Evolutionary conservation across 2,888 invertebrate genomes (phyloP).

Genomic region (Luperina testacea): DNA sequence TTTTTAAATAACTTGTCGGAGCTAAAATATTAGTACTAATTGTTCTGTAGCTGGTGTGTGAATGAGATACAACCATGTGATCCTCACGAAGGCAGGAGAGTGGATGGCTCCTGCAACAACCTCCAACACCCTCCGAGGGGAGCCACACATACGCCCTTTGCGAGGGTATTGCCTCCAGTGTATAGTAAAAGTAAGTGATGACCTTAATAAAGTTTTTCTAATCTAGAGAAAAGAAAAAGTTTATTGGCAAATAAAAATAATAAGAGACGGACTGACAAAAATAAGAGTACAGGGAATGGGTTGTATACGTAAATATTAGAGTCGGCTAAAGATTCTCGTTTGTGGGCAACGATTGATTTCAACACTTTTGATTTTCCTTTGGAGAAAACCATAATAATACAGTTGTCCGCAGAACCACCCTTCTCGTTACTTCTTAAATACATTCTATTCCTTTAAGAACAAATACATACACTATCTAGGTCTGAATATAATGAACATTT

Average conservation of each 20-base stretch:
- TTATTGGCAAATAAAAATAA: no score
- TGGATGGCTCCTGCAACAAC: constrained; percentile 83
- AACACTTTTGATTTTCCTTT: not conserved
- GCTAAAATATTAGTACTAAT: not conserved
- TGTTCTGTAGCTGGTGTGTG: constrained; percentile 77
- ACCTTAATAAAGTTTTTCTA: no score
- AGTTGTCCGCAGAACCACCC: no score
- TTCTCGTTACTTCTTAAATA: not conserved
- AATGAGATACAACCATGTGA: constrained; percentile 77
- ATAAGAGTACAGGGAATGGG: no score
- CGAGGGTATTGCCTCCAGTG: constrained; percentile 75
- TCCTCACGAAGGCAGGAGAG: constrained; percentile 75
- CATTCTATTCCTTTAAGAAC: not conserved
- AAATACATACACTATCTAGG: no score
- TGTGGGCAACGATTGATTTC: not conserved
- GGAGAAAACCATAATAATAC: not conserved
- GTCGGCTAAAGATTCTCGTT: not conserved
- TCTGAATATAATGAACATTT: not conserved
- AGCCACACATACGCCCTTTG: constrained; percentile 75
- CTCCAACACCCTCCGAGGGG: constrained; percentile 75
- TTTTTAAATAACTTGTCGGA: not conserved
- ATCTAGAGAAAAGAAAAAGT: not conserved
- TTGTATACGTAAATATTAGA: not conserved
- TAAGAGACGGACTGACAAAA: no score
- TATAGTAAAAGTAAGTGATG: constrained; percentile 72